phyloP scores from a whole-genome alignment of 92 coral and sea anemone genomes.

The Siderastrea radians region DNA sequence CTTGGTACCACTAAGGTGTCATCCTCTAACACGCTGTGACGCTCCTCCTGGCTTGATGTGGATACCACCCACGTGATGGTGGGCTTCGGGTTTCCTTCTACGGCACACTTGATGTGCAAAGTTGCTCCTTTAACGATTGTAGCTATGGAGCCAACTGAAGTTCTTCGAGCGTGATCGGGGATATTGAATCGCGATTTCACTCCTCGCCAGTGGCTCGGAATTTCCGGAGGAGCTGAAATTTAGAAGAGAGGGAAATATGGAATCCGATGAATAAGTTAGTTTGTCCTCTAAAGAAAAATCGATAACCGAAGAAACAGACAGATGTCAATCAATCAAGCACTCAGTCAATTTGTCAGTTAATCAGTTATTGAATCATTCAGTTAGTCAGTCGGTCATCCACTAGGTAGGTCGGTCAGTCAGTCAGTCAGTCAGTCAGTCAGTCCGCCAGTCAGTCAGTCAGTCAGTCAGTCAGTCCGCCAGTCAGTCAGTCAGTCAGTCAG shows the following conservation, averaged over 20 bases:
- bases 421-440: no score
- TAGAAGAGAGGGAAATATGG: background rate
- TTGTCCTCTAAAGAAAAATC: background rate
- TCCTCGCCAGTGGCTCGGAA: constrained; percentile 83
- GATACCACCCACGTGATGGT: constrained; percentile 80
- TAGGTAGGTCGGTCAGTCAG: no score
- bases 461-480: background rate
- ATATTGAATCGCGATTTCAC: constrained; percentile 34
- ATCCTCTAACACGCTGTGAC: constrained; percentile 33
- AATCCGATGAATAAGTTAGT: background rate
- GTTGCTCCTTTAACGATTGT: constrained; percentile 82
- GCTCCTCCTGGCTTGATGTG: constrained; percentile 20
- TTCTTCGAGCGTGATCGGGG: constrained; percentile 4
- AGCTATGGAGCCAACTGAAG: constrained; percentile 69
- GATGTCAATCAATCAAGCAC: background rate
- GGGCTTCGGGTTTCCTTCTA: constrained; percentile 81
- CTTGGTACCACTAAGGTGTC: constrained; percentile 69
- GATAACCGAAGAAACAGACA: background rate
- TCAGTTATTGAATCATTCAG: background rate
- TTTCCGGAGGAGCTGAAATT: constrained; percentile 74
- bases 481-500: background rate
- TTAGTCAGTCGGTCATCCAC: no score
- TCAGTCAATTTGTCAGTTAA: background rate
- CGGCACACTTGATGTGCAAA: constrained; percentile 76
- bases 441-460: no score